Evolutionary conservation across 1,140 invertebrate species (phyloP), one percentile per base, ranked within the genome.

Genomic region (Temnothorax nylanderi): DNA sequence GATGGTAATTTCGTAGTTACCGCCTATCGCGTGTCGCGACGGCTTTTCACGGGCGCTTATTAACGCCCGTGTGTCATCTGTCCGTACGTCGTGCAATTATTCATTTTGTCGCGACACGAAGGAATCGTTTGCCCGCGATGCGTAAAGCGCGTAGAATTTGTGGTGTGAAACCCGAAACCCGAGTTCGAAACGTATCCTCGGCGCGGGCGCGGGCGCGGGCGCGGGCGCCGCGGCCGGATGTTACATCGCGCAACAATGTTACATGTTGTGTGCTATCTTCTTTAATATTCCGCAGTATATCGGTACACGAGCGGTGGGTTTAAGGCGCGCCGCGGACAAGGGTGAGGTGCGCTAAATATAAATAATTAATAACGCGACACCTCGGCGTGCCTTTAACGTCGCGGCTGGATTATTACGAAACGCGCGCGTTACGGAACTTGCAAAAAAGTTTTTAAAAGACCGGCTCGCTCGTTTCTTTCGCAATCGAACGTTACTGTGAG

Each of bases 181-280:
- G 10, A 16, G n/a, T 49, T 51, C 26, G 67, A 6, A 69, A 47
- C 6, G 34, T n/a, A 44, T 54, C 13, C 16, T 49, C 76, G 58
- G 8, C 47, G 16, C 62, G 58, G n/a, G 44, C 67, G 26, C 21
- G n/a, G n/a, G n/a, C n/a, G n/a, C n/a, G n/a, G n/a, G n/a, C n/a
- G n/a, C n/a, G n/a, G n/a, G n/a, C n/a, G 69, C 26, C 26, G 26
- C 26, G 26, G 26, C 26, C 26, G 26, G 26, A 26, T 26, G 26
- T 84, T 74, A 84, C 54, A 47, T 84, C 54, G 80, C 41, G 69
- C 80, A 84, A 75, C 69, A 84, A 74, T 74, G 80, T 84, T 84
- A 74, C 80, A 84, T 26, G 69, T 60, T 84, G 69, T 74, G 41
- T 75, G 44, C 80, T 84, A 84, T 84, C 80, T 84, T 84, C 80